Base-by-base conservation (phyloP, 2,113 vertebrate genomes). In the Odobenus rosmarus region DNA sequence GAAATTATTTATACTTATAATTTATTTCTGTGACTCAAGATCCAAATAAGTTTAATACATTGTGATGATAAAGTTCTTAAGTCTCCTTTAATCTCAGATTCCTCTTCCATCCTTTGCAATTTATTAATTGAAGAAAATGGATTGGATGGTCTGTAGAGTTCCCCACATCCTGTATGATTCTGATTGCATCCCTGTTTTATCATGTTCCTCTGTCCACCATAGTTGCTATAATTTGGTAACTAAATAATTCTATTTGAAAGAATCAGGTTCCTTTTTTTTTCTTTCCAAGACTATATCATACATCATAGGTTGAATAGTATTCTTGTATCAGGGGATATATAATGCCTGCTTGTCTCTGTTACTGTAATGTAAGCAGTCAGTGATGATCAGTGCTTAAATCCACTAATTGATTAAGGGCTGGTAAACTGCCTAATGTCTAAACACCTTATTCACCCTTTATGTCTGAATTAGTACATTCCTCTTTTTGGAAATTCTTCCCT, bases 21-120 rank as follows among this genome's bases (percentile, higher is more conserved):
- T 51, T 88, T 89, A 6, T 71, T 87, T 42, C 62, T 71, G 16
- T 88, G 26, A 97, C 55, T 95, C 69, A 59, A 64, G 36, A 88
- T 12, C 13, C 26, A 88, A 64, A 88, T 57, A 93, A 67, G 14
- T 77, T 62, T 42, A 84, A 62, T 36, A 87, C 6, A 86, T 36
- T 76, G 18, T 95, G 42, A 77, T 55, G 23, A 49, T 55, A 69
- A 8, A 33, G 7, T 7, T 64, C 33, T 71, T 33, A 76, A 77
- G 2, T 51, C 31, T 88, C 62, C 28, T 83, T 72, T 84, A 90
- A 93, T n/a, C 28, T 86, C 18, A 86, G 10, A 89, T 76, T 69
- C 28, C 49, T 93, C 42, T 86, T 67, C 26, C 5, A 83, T 39
- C 14, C 46, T 57, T 61, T 72, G 8, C 57, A 77, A 71, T 88